Percentiles rank a stretch among this genome's conserved stretches.
phyloP scores from a whole-genome alignment of 2,113 vertebrate species.

The Tragelaphus buxtoni region DNA sequence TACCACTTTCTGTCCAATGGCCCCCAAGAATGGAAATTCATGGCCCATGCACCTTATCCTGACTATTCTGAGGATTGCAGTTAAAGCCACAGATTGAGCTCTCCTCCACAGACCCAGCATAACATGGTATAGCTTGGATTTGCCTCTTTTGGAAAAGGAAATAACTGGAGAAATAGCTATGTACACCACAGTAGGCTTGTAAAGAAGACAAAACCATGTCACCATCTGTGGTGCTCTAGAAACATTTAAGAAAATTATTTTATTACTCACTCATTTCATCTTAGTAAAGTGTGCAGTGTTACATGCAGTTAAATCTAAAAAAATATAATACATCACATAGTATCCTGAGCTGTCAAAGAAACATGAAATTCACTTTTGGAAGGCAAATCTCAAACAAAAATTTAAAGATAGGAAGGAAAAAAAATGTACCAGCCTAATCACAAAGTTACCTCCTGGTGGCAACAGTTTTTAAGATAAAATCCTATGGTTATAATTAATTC shows the following conservation, averaged over 20 bases:
- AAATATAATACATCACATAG: neutral
- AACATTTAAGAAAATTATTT: constrained; percentile 41
- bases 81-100: neutral
- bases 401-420: neutral
- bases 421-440: neutral
- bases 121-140: neutral
- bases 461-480: neutral
- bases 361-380: neutral
- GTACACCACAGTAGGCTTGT: neutral
- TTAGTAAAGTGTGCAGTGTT: neutral
- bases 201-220: neutral
- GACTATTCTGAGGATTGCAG: neutral
- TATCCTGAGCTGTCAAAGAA: neutral
- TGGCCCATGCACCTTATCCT: neutral
- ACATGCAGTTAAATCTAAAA: neutral
- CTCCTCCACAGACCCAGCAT: neutral
- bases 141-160: neutral
- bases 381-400: neutral
- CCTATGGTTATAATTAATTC: neutral
- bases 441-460: neutral
- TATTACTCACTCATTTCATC: constrained; percentile 9
- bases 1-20: neutral
- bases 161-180: neutral
- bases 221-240: neutral
- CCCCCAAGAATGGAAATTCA: neutral